Evolutionary conservation across 2,113 vertebrate species (phyloP), one percentile per base, ranked within the genome.

Genomic region (Vulpes vulpes): DNA sequence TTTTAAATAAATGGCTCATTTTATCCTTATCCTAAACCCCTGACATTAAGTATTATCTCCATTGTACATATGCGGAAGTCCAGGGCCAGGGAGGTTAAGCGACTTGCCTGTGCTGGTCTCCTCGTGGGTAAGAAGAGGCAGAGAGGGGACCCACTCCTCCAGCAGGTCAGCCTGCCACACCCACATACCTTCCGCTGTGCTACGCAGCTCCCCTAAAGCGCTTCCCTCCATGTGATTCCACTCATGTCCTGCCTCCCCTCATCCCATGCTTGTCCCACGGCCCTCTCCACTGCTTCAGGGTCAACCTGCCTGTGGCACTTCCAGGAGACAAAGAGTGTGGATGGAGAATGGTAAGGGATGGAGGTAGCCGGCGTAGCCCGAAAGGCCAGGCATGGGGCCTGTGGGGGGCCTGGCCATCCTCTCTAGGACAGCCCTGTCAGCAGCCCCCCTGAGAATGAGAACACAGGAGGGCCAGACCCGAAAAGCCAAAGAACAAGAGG

Each of bases 281-380:
- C 32, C 30, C 25, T 11, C 57, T 60, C 25, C 51, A 38, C 4
- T 10, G 9, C 27, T 84, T 35, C 73, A 38, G 19, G 0, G 30
- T 84, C 17, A 32, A 15, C 38, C 20, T 30, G 30, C 12, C 25
- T 67, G 10, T 5, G 9, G 22, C 17, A 16, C 38, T 80, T 78
- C 32, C 59, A 74, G 17, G 67, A 80, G 49, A 84, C 62, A 57
- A n/a, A 5, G 32, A 57, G 5, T 23, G 2, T 30, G 11, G 11
- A 10, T n/a, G 5, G 27, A 20, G 0, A 17, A 4, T 1, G 12
- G 49, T 30, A 23, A 51, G 10, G 4, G 12, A 8, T 5, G 1
- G 27, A 4, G 7, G 38, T 23, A 35, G 62, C 23, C 27, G n/a
- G 6, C 7, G 5, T 14, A 67, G 30, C 53, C 65, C 65, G 23